phyloP scores from a whole-genome alignment of 2,797 vertebrate species.

The Microtus obscurus region DNA sequence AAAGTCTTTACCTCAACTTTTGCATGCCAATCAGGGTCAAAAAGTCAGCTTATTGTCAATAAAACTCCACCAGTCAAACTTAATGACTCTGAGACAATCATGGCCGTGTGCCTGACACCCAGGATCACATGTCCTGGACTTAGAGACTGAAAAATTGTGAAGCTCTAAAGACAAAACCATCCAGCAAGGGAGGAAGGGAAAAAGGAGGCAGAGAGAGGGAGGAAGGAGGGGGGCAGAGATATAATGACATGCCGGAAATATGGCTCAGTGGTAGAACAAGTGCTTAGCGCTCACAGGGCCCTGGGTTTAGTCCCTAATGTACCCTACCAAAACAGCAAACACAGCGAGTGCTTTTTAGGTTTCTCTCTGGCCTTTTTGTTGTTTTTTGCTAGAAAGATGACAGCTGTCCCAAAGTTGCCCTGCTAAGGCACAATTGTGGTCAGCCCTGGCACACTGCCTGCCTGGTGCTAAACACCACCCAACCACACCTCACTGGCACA shows the following conservation, averaged over 20 bases:
- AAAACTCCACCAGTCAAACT: slow-evolving; percentile 44
- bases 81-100: slow-evolving; percentile 6
- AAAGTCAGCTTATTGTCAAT: neutral
- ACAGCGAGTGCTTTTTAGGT: neutral
- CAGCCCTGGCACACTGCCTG: neutral
- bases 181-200: neutral
- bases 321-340: neutral
- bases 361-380: neutral
- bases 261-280: neutral
- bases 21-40: neutral
- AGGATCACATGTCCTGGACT: neutral
- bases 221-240: too few species aligned
- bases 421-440: neutral
- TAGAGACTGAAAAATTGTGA: slow-evolving; percentile 13
- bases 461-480: neutral
- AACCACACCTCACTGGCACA: slow-evolving; percentile 38
- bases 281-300: neutral
- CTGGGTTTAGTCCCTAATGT: too few species aligned
- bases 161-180: neutral
- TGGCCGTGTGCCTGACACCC: neutral
- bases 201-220: neutral
- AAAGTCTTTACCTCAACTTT: slow-evolving; percentile 1
- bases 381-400: neutral
- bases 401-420: neutral
- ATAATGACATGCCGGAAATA: neutral